These are phyloP conservation scores for Tricholauxania praeusta DNA, from an alignment of 2,888 invertebrate species.

Conservation along the genomic window DNA sequence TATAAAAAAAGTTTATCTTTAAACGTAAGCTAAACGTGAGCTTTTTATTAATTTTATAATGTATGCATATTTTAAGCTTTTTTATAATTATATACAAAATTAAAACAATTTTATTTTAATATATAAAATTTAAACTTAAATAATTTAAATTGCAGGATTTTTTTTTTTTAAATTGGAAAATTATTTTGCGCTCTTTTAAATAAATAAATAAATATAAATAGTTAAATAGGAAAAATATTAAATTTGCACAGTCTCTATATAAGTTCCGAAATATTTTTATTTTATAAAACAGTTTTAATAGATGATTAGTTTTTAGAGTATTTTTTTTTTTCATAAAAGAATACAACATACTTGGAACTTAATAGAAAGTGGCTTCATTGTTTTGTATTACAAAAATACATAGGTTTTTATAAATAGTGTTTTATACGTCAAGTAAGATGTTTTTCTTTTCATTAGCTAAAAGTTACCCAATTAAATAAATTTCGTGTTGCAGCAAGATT, in stretches of 20 bases:
- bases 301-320: constrained; percentile 20
- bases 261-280: constrained; percentile 58
- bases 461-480: too few relatives aligned
- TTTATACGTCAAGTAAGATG: too few relatives aligned
- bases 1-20: constrained; percentile 10
- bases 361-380: constrained; percentile 61
- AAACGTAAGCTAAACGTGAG: constrained; percentile 1
- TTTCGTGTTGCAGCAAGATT: too few relatives aligned
- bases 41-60: constrained; percentile 17
- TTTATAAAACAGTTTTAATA: constrained; percentile 4
- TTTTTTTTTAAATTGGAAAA: too few relatives aligned
- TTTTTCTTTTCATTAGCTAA: too few relatives aligned
- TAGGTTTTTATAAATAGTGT: too few relatives aligned
- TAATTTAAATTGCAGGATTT: background rate
- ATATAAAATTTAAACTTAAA: constrained; percentile 25
- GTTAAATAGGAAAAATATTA: constrained; percentile 38
- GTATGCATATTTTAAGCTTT: constrained; percentile 5
- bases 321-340: constrained; percentile 27
- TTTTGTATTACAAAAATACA: too few relatives aligned
- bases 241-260: constrained; percentile 62
- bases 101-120: constrained; percentile 25
- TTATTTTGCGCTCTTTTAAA: constrained; percentile 26
- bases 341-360: constrained; percentile 57
- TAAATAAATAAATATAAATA: constrained; percentile 47
- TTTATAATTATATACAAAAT: constrained; percentile 28